Base-by-base conservation (phyloP, 2,113 vertebrate species). In the Brachirus orientalis region DNA sequence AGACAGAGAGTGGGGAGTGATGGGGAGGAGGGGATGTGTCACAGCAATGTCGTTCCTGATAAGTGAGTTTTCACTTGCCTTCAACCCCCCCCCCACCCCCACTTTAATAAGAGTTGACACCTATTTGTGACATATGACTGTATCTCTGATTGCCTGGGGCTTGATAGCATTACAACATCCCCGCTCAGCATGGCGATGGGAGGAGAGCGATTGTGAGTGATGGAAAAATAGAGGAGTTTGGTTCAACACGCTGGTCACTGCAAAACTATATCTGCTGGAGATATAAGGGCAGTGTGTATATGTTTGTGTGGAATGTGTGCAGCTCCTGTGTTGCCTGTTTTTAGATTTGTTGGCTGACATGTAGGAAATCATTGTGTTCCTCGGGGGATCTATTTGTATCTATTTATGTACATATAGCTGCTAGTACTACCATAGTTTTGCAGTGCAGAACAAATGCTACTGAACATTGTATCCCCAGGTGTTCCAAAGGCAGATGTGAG, bases 101-200 rank as follows among this genome's bases (percentile, higher is more conserved):
- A 51, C 88, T 74, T 84, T 93, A 94, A 95, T 94, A 91, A 92
- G 89, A 93, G 90, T 87, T 93, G 95, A 94, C 94, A 95, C 86
- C 91, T 91, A 91, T 94, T 95, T 94, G 88, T 93, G 94, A 93
- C 93, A 92, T 92, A 89, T 63, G 91, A 89, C 93, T 89, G 89
- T 89, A 90, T 89, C 89, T 84, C 57, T 87, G 91, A 93, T 92
- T 92, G 91, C 94, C 86, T 69, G 86, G 73, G 87, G 91, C 61
- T 28, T 80, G 94, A 94, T 88, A 90, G 63, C 84, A 93, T 94
- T 90, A 93, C 82, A 74, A 72, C 76, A 81, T n/a, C 76, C 70
- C 67, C 75, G 89, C 82, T 91, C 84, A 88, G 84, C 91, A 43
- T 84, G 37, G 59, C 51, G 80, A 87, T 76, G 63, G 76, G 78